A percentile compares a stretch with the other conserved stretches of the same genome.
Conservation (phyloP, 2,888 invertebrate genomes). For the Tetragonisca angustula region DNA sequence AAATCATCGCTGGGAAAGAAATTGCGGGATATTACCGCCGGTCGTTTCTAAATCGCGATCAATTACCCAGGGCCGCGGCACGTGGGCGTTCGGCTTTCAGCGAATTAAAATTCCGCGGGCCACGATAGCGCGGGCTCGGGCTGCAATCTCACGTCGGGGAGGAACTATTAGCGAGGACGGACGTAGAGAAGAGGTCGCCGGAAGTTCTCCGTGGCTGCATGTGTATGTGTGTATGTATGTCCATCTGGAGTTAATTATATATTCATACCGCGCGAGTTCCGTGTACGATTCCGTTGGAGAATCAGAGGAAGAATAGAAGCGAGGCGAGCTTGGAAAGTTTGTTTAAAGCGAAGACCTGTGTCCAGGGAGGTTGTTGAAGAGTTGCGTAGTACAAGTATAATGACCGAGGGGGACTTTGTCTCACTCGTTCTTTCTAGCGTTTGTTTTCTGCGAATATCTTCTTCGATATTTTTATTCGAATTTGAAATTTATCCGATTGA, state of each 20-base stretch:
- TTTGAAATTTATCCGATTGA: too few species aligned
- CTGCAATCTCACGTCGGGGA: slow-evolving; percentile 18
- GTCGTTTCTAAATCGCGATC: slow-evolving; percentile 58
- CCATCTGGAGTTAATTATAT: slow-evolving; percentile 22
- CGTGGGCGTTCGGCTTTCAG: slow-evolving; percentile 44
- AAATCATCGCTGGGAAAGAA: slow-evolving; percentile 44
- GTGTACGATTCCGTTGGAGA: not conserved
- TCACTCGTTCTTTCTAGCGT: too few species aligned
- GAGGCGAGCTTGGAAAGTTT: not conserved
- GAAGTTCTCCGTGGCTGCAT: not conserved
- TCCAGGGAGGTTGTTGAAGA: not conserved
- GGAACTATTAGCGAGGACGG: slow-evolving; percentile 12
- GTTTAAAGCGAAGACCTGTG: not conserved
- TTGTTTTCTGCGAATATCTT: too few species aligned
- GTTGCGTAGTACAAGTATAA: too few species aligned
- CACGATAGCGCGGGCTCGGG: slow-evolving; percentile 20
- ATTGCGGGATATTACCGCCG: slow-evolving; percentile 47
- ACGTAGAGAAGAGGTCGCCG: not conserved
- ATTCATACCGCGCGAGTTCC: slow-evolving; percentile 2
- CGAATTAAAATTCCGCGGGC: slow-evolving; percentile 47
- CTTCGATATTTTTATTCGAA: too few species aligned
- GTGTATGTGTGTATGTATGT: too few species aligned
- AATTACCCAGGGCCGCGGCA: slow-evolving; percentile 33
- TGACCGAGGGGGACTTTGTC: too few species aligned
- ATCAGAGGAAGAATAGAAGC: not conserved